These are phyloP conservation scores for Cyrtorhinus lividipennis DNA, from an alignment of 1,140 invertebrate species.

Conservation along the genomic window DNA sequence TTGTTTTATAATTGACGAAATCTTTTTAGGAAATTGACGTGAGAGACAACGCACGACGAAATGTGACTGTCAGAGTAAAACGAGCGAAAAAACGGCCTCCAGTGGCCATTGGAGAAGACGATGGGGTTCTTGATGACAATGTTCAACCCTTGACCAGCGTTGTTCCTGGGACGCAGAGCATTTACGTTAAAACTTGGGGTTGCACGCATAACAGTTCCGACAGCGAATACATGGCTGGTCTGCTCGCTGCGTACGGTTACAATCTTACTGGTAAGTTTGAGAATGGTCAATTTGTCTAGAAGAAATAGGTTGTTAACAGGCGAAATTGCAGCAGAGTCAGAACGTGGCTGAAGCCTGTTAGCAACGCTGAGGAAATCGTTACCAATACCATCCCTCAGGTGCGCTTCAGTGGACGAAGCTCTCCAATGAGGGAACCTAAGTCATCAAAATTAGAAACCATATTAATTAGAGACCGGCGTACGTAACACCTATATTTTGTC, in stretches of 20 bases:
- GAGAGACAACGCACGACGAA: constrained; percentile 54
- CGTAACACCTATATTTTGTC: no score
- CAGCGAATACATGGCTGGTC: constrained; percentile 94
- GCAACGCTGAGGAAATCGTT: no score
- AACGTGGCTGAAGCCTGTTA: no score
- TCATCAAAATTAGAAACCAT: no score
- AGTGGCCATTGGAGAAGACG: constrained; percentile 12
- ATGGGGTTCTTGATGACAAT: constrained; percentile 25
- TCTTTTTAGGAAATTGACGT: constrained; percentile 48
- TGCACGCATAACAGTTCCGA: constrained; percentile 95
- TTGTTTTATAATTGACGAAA: background rate
- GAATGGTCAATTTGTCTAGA: no score
- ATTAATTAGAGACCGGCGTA: no score
- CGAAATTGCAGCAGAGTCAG: no score
- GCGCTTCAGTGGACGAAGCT: no score
- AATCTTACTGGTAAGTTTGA: constrained; percentile 48
- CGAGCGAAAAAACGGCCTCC: constrained; percentile 30
- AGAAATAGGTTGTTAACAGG: no score
- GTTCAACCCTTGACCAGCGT: constrained; percentile 37
- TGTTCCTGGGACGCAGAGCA: constrained; percentile 75
- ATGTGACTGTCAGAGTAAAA: constrained; percentile 45
- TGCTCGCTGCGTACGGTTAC: constrained; percentile 77
- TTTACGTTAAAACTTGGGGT: constrained; percentile 95
- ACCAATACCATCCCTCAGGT: no score
- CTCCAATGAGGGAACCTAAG: no score